Evolutionary conservation across 2,888 invertebrate genomes (phyloP).

Genomic region (Torymus auratus): DNA sequence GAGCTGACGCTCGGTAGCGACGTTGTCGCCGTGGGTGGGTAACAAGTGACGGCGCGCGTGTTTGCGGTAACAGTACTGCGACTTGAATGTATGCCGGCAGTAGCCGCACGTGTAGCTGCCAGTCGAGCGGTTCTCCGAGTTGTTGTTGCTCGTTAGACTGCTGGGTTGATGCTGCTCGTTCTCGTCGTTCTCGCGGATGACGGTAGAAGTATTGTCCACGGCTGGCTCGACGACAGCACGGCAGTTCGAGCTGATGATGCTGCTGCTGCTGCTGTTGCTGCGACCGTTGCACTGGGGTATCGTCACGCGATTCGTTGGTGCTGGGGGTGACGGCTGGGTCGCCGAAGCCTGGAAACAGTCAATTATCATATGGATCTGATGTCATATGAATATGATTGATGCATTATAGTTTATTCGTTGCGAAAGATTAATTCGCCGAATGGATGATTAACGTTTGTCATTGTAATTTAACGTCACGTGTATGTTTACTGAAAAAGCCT

Average conservation of each 20-base stretch:
- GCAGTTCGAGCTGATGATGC: neutral
- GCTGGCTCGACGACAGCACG: neutral
- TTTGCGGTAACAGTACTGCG: slow-evolving; percentile 91
- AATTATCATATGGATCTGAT: no score
- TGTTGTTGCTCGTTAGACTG: slow-evolving; percentile 17
- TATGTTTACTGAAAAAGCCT: no score
- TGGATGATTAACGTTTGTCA: no score
- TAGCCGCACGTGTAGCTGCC: slow-evolving; percentile 83
- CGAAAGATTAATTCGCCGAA: no score
- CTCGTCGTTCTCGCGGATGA: slow-evolving; percentile 59
- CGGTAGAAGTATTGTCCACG: slow-evolving; percentile 59
- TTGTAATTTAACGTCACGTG: no score
- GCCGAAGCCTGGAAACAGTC: no score
- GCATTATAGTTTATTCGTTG: no score
- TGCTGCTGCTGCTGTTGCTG: no score
- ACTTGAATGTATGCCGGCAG: slow-evolving; percentile 88
- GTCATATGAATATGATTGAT: no score
- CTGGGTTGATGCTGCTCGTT: slow-evolving; percentile 26
- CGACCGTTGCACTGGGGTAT: slow-evolving; percentile 45
- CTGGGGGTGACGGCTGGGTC: neutral
- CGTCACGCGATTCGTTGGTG: neutral
- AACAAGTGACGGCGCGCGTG: slow-evolving; percentile 80
- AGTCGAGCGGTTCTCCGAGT: slow-evolving; percentile 25
- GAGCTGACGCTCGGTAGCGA: neutral
- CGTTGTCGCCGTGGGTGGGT: slow-evolving; percentile 62